These are phyloP conservation scores for Drosophila hamatofila DNA, from an alignment of 2,888 invertebrate species.

Conservation along the genomic window DNA sequence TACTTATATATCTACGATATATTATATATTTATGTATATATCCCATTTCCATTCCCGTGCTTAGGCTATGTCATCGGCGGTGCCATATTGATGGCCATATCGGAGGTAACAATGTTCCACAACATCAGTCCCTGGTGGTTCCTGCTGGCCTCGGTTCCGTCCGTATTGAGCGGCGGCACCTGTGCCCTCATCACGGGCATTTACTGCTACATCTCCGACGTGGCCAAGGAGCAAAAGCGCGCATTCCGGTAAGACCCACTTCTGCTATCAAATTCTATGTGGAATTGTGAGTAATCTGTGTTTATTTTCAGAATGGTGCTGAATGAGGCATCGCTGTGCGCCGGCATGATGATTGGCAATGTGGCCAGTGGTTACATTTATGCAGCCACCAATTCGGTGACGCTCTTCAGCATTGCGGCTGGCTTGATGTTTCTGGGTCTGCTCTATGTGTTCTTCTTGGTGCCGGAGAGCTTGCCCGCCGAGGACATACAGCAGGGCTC, in stretches of 20 bases:
- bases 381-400: slow-evolving; percentile 80
- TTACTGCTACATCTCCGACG: slow-evolving; percentile 89
- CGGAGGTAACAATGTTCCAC: slow-evolving; percentile 66
- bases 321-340: slow-evolving; percentile 87
- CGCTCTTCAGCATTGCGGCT: slow-evolving; percentile 79
- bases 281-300: neutral
- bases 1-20: no score
- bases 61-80: slow-evolving; percentile 80
- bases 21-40: neutral
- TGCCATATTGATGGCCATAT: slow-evolving; percentile 70
- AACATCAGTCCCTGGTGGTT: slow-evolving; percentile 85
- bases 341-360: slow-evolving; percentile 88
- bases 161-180: slow-evolving; percentile 88
- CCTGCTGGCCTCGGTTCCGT: slow-evolving; percentile 87
- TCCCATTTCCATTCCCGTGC: no score
- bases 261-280: no score
- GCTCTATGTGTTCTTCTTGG: slow-evolving; percentile 76
- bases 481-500: slow-evolving; percentile 78
- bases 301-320: slow-evolving; percentile 87
- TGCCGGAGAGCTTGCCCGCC: slow-evolving; percentile 82
- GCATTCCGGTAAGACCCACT: slow-evolving; percentile 72
- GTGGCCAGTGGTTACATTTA: slow-evolving; percentile 88
- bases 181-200: slow-evolving; percentile 88
- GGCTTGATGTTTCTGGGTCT: slow-evolving; percentile 72
- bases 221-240: slow-evolving; percentile 86